phyloP scores from a whole-genome alignment of 2,797 vertebrate genomes.

The Heteromormyrus szaboi region DNA sequence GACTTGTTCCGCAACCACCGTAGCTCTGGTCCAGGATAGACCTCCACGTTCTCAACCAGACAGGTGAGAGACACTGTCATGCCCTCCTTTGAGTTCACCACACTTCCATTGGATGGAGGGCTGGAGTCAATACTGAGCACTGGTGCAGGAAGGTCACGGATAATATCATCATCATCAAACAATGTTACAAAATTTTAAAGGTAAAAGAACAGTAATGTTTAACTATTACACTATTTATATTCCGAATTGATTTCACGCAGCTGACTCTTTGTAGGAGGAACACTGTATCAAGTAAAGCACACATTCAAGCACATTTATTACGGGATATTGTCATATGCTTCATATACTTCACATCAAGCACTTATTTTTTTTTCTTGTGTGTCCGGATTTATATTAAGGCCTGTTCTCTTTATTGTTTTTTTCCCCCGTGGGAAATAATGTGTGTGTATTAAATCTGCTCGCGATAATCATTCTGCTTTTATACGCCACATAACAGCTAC shows the following conservation, averaged over 20 bases:
- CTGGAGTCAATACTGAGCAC: conserved; percentile 1
- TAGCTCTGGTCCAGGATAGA: conserved; percentile 49
- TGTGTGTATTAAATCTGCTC: background rate
- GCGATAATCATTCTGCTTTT: background rate
- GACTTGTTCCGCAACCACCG: conserved; percentile 70
- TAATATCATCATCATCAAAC: background rate
- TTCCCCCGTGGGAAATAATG: background rate
- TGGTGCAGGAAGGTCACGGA: background rate
- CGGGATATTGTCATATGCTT: background rate
- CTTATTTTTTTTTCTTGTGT: background rate
- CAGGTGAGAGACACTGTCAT: conserved; percentile 54
- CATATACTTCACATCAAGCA: background rate
- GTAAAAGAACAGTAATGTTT: background rate
- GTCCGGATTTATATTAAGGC: background rate
- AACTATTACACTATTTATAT: background rate
- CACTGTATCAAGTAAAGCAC: background rate
- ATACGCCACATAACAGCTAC: background rate
- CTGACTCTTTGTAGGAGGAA: background rate
- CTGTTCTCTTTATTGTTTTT: background rate
- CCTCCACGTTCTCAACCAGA: background rate
- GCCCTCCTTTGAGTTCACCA: conserved; percentile 38
- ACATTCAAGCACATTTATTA: background rate
- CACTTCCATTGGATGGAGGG: conserved; percentile 23
- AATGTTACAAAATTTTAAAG: background rate
- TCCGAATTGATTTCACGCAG: background rate